Base-by-base conservation (phyloP, 1,140 invertebrate genomes). In the Vanessa tameamea region DNA sequence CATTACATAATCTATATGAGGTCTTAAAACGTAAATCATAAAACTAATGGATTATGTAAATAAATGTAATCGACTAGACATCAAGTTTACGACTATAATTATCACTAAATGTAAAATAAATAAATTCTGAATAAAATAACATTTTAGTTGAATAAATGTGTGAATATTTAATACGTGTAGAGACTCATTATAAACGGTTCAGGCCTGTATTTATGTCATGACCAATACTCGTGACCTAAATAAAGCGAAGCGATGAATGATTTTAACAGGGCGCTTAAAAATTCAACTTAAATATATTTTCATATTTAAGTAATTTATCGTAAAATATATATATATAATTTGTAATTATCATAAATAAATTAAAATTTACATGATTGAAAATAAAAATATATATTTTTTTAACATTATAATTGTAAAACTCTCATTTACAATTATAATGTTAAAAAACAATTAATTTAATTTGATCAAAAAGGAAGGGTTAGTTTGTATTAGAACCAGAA, bases 151-250 rank as follows among this genome's bases (percentile, higher is more conserved):
- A 37, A 61, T 61, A 14, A 61, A 31, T 15, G 2, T 37, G 57
- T 13, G 13, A 61, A 37, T 37, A 37, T 61, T 51, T 51, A 0
- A 51, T 61, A 57, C 12, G 20, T 57, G 12, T 26, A 57, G 20
- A 23, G 20, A 23, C 53, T 57, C 20, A n/a, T 66, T 66, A 66
- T 48, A 66, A 72, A 65, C 63, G 65, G 70, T 53, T 48, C 70
- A 55, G 53, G 53, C 43, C n/a, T 64, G 64, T 37, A 72, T 66
- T 59, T 59, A 66, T 72, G 70, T 72, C 70, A 72, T 72, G 70
- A 72, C 37, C 70, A 66, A 57, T 47, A 55, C 53, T 66, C 43
- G 20, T 72, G 70, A 72, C 70, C 64, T 47, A 72, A 72, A 59
- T 72, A 37, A 43, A 43, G 37, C 37, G 50, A 48, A 66, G 43